Conservation (phyloP, 2,797 vertebrate species). For the Pelochelys cantorii region DNA sequence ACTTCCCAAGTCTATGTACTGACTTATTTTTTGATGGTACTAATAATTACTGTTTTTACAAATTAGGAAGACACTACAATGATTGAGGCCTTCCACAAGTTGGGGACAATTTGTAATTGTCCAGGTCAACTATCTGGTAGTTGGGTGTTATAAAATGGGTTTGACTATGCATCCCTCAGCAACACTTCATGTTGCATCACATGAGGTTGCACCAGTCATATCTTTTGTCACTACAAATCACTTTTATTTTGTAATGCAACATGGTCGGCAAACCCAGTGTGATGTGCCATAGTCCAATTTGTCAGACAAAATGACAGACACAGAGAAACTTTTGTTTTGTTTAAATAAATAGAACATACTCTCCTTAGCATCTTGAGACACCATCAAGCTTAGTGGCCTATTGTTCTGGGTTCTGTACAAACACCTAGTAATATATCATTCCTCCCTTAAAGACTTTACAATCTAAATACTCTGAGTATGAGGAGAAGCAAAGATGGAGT, state of each 20-base stretch:
- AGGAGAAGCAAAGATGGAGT: not conserved
- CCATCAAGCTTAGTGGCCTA: not conserved
- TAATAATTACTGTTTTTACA: slow-evolving; percentile 68
- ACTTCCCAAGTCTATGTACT: slow-evolving; percentile 49
- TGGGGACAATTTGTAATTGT: slow-evolving; percentile 78
- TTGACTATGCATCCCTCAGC: slow-evolving; percentile 43
- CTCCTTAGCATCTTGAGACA: not conserved
- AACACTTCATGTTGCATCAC: slow-evolving; percentile 37
- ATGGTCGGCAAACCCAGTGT: slow-evolving; percentile 55
- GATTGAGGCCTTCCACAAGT: slow-evolving; percentile 64
- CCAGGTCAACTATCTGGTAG: slow-evolving; percentile 74
- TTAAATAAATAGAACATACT: not conserved
- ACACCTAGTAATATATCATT: not conserved
- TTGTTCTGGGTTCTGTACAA: not conserved
- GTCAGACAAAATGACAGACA: slow-evolving; percentile 24
- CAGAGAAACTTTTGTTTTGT: slow-evolving; percentile 34
- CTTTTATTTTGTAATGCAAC: slow-evolving; percentile 45
- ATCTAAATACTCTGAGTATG: not conserved
- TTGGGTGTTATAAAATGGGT: slow-evolving; percentile 62
- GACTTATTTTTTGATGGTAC: slow-evolving; percentile 73
- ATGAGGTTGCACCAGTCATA: slow-evolving; percentile 53
- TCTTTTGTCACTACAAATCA: slow-evolving; percentile 33
- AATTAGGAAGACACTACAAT: slow-evolving; percentile 75
- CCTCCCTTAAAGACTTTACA: not conserved
- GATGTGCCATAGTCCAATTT: slow-evolving; percentile 34